Base-by-base conservation (phyloP, 1,140 invertebrate genomes). In the Ceratoteleas bidentatus region DNA sequence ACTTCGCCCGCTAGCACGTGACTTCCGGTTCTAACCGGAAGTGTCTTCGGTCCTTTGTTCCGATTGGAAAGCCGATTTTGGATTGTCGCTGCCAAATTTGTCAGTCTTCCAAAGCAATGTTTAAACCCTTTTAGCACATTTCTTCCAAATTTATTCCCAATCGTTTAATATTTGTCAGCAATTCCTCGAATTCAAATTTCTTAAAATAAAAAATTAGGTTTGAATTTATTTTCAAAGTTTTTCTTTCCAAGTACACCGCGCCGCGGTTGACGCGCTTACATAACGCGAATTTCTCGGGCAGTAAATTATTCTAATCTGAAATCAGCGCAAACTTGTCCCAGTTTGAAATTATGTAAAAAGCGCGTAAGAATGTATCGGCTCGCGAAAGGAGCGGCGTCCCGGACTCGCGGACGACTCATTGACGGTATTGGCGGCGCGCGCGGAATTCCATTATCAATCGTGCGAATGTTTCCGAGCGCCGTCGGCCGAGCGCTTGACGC, bases 231-330 rank as follows among this genome's bases (percentile, higher is more conserved):
- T n/a, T n/a, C n/a, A n/a, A n/a, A n/a, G 24, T 24, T 24, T 24
- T 24, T 24, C 24, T 24, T 24, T 24, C 24, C 24, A 24, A 24
- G 24, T 24, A 24, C 4, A 24, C 24, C 24, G 24, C 24, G 24
- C 1, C 24, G 24, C 24, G 24, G 4, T 24, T 24, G 24, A 24
- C 24, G 24, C 24, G 24, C 24, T 76, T 77, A 66, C 68, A 66
- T 79, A 79, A 79, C 43, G 14, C 14, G 16, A 54, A n/a, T 16
- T 64, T 52, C 58, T 4, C 54, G 14, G 16, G 8, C 7, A 50
- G 16, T 79, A 79, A 79, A 79, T 79, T 54, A 62, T 68, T 68
- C 62, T 79, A 73, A 79, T 79, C 69, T 79, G 32, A 62, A 79
- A 73, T 68, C 68, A 68, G 68, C 73, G 69, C 49, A 79, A 79